Percentiles rank a stretch among this genome's conserved stretches.
phyloP scores from a whole-genome alignment of 2,888 invertebrate species.

The Scaptomyza reducta region DNA sequence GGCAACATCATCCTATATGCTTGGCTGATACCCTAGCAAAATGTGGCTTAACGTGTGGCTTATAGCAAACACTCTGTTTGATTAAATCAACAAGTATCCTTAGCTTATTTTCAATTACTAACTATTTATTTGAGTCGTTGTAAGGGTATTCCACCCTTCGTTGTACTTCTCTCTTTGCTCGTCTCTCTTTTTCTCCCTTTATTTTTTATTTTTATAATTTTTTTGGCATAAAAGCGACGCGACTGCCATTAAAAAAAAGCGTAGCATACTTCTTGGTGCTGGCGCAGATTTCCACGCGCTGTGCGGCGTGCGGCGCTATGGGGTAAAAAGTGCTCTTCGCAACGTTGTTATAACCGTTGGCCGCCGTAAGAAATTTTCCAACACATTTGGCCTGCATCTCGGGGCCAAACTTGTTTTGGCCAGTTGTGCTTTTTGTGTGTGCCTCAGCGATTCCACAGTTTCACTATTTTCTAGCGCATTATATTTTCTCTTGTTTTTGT shows the following conservation, averaged over 20 bases:
- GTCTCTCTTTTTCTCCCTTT: neutral
- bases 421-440: conserved; percentile 45
- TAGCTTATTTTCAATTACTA: neutral
- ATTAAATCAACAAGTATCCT: neutral
- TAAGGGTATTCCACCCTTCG: conserved; percentile 15
- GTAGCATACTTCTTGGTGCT: conserved; percentile 65
- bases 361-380: conserved; percentile 71
- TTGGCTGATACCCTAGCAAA: neutral
- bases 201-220: too few species aligned
- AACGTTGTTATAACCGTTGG: conserved; percentile 63
- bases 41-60: neutral
- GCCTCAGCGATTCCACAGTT: neutral
- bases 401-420: conserved; percentile 67
- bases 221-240: conserved; percentile 75
- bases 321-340: conserved; percentile 54
- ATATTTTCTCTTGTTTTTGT: conserved; percentile 15
- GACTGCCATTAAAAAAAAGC: conserved; percentile 76
- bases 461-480: conserved; percentile 1
- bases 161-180: conserved; percentile 4
- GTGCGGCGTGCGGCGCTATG: conserved; percentile 4
- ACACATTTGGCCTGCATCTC: conserved; percentile 72
- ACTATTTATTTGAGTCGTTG: too few species aligned
- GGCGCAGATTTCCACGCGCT: conserved; percentile 45
- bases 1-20: neutral
- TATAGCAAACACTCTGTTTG: neutral